phyloP scores from a whole-genome alignment of 1,140 invertebrate species.

The Trigoniulus corallinus region DNA sequence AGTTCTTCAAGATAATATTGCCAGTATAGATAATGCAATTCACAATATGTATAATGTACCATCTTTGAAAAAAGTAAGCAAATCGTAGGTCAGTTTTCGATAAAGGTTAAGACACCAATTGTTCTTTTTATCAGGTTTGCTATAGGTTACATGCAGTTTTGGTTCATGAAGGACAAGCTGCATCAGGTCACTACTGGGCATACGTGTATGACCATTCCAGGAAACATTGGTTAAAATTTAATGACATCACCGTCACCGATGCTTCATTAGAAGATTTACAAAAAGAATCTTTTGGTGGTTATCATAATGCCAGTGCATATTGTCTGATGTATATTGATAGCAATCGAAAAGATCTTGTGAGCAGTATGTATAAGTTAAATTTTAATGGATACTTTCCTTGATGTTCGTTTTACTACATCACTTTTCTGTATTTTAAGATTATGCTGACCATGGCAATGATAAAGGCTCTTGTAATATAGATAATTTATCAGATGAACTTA shows the following conservation, averaged over 20 bases:
- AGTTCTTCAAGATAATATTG: slow-evolving; percentile 28
- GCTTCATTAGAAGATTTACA: slow-evolving; percentile 31
- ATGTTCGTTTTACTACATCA: no score
- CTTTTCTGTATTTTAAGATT: no score
- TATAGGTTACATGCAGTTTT: slow-evolving; percentile 34
- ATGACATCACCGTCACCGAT: slow-evolving; percentile 32
- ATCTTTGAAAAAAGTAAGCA: slow-evolving; percentile 23
- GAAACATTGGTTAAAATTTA: slow-evolving; percentile 24
- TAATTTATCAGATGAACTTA: background rate
- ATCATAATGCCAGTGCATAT: slow-evolving; percentile 33
- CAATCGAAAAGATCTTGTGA: slow-evolving; percentile 16
- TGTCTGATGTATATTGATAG: slow-evolving; percentile 32
- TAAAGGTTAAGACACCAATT: no score
- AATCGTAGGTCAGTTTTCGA: background rate
- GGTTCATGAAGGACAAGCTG: slow-evolving; percentile 35
- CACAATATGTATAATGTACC: slow-evolving; percentile 29
- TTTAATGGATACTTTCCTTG: no score
- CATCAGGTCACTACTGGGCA: slow-evolving; percentile 36
- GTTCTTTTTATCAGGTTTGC: no score
- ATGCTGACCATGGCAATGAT: background rate
- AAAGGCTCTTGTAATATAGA: background rate
- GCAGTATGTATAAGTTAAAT: slow-evolving; percentile 11
- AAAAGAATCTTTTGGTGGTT: slow-evolving; percentile 32
- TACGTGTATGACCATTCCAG: slow-evolving; percentile 26
- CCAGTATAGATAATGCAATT: slow-evolving; percentile 22